A percentile compares a stretch with the other conserved stretches of the same genome.
These are phyloP conservation scores for Eospalax fontanierii DNA, from an alignment of 2,797 vertebrate species.

Conservation along the genomic window DNA sequence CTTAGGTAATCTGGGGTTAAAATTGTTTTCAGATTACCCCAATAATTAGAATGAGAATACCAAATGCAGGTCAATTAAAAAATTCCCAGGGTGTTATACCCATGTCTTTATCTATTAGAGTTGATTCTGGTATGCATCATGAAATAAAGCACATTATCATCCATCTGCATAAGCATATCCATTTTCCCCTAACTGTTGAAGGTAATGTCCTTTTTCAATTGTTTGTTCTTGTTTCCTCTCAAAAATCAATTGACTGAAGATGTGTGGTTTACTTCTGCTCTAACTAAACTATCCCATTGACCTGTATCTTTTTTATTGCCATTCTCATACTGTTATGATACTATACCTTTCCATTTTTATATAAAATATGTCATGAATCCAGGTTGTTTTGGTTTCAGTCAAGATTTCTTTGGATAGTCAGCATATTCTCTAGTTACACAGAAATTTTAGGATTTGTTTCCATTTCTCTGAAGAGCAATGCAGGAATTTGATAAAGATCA, in stretches of 20 bases:
- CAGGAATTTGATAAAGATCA: background rate
- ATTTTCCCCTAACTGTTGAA: background rate
- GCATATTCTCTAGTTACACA: background rate
- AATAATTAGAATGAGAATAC: background rate
- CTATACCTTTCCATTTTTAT: background rate
- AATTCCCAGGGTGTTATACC: background rate
- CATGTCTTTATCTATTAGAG: background rate
- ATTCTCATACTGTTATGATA: background rate
- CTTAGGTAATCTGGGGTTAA: background rate
- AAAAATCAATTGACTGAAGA: background rate
- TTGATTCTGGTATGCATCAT: background rate
- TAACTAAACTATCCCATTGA: background rate
- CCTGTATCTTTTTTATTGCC: background rate
- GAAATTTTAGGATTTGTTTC: background rate
- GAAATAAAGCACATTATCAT: background rate
- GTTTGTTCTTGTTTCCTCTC: background rate
- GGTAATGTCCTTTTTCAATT: rapidly evolving
- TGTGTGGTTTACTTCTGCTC: background rate
- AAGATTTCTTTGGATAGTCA: background rate
- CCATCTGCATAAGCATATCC: background rate
- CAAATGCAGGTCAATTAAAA: background rate
- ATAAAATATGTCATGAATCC: background rate
- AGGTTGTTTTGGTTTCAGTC: background rate
- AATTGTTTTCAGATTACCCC: background rate
- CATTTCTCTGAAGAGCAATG: background rate